These are phyloP conservation scores for Ichneumon xanthorius DNA, from an alignment of 2,888 invertebrate species.

Conservation along the genomic window DNA sequence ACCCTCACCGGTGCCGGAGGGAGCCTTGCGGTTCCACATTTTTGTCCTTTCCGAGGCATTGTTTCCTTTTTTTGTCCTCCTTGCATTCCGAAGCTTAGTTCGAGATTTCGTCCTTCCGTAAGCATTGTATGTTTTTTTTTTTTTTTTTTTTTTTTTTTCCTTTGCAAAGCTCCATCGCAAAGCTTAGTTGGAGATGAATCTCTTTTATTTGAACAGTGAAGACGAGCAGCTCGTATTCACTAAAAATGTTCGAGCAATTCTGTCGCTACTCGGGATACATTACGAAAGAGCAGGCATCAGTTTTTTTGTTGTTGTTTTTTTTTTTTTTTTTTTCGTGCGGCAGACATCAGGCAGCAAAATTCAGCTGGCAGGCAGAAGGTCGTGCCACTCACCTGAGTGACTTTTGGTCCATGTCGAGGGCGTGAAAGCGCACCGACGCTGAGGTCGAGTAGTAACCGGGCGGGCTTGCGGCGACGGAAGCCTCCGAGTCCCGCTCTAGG, in stretches of 20 bases:
- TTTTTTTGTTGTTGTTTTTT: neutral
- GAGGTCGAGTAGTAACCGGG: conserved; percentile 77
- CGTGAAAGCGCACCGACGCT: conserved; percentile 77
- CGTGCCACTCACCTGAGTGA: conserved; percentile 75
- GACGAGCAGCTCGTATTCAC: neutral
- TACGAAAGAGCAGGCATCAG: conserved; percentile 47
- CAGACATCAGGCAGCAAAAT: conserved; percentile 41
- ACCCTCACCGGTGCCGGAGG: conserved; percentile 4
- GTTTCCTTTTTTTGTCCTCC: neutral
- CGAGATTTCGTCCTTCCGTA: neutral
- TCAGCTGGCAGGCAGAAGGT: conserved; percentile 18
- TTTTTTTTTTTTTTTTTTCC: too few relatives aligned
- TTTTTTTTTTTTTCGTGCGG: conserved; percentile 31
- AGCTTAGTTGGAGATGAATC: too few relatives aligned
- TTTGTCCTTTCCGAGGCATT: neutral
- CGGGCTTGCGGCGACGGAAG: conserved; percentile 66
- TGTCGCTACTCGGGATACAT: conserved; percentile 18
- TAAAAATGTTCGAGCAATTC: neutral
- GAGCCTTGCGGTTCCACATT: neutral
- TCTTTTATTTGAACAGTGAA: too few relatives aligned
- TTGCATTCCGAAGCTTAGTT: neutral
- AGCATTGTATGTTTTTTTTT: neutral
- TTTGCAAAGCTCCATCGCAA: too few relatives aligned
- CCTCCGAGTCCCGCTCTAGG: conserved; percentile 70
- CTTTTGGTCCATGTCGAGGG: conserved; percentile 81